phyloP scores from a whole-genome alignment of 2,797 vertebrate genomes.

The Labeo calbasu region DNA sequence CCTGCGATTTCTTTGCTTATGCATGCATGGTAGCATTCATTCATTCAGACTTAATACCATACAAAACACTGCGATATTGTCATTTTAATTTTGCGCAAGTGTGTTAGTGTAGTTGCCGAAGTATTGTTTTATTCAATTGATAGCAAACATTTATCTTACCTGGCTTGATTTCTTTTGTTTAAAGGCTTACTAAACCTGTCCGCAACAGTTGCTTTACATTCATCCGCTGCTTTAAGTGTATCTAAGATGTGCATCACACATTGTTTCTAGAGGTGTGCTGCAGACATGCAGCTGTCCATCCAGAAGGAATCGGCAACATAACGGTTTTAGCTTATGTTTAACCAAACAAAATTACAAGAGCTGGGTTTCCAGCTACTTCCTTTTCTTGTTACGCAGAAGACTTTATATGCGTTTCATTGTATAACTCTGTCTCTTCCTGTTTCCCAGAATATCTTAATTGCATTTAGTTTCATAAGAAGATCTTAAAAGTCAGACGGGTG shows the following conservation, averaged over 20 bases:
- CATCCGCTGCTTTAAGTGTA: background rate
- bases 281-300: conserved; percentile 8
- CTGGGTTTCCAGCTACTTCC: conserved; percentile 15
- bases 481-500: conserved; percentile 53
- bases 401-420: conserved; percentile 18
- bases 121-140: conserved; percentile 5
- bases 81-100: conserved; percentile 7
- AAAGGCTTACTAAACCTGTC: conserved; percentile 19
- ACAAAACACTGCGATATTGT: background rate
- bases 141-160: conserved; percentile 1
- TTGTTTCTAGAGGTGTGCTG: conserved; percentile 13
- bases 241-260: background rate
- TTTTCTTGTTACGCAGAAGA: conserved; percentile 18
- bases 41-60: background rate
- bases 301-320: background rate
- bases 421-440: conserved; percentile 13
- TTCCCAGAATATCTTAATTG: conserved; percentile 37
- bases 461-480: conserved; percentile 40
- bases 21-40: background rate
- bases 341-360: background rate
- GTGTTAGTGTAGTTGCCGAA: conserved; percentile 29
- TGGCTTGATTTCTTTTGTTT: conserved; percentile 17
- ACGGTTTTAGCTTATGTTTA: background rate
- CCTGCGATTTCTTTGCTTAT: background rate
- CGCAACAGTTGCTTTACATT: conserved; percentile 7